Evolutionary conservation across 2,797 vertebrate genomes (phyloP).

Genomic region (Sternarchorhynchus goeldii): DNA sequence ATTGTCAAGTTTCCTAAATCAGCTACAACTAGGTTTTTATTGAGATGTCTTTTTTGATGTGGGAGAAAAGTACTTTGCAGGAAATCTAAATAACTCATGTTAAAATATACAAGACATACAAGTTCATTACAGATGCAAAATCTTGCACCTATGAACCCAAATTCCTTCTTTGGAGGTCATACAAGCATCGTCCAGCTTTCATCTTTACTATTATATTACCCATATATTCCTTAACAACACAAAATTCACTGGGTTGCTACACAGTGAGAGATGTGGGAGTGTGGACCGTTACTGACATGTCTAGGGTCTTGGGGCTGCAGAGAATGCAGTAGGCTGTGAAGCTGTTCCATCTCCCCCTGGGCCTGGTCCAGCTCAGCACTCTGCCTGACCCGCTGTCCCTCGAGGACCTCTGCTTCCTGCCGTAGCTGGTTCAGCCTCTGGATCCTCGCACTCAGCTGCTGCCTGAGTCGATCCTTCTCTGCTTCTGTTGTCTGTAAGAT

Average conservation of each 20-base stretch:
- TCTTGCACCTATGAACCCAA: neutral
- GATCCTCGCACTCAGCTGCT: conserved; percentile 74
- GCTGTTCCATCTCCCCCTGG: conserved; percentile 69
- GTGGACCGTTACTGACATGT: conserved; percentile 71
- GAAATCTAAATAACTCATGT: neutral
- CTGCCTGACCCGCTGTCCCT: conserved; percentile 76
- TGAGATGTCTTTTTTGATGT: neutral
- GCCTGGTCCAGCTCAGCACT: conserved; percentile 69
- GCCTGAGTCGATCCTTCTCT: conserved; percentile 72
- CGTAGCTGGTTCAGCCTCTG: conserved; percentile 68
- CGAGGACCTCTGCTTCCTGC: conserved; percentile 73
- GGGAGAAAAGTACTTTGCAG: neutral
- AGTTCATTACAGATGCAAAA: neutral
- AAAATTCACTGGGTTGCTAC: neutral
- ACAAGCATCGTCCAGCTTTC: too few relatives aligned
- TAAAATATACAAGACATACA: neutral
- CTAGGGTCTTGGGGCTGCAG: conserved; percentile 73
- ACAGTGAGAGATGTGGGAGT: neutral
- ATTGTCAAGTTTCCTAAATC: conserved; percentile 8
- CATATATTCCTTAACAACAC: neutral
- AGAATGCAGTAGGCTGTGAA: conserved; percentile 65
- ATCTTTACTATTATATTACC: too few relatives aligned
- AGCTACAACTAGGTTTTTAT: neutral
- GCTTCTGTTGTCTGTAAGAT: conserved; percentile 72
- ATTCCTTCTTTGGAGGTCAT: too few relatives aligned